These are phyloP conservation scores for Bicyclus anynana DNA, from an alignment of 1,140 invertebrate genomes.

Conservation along the genomic window DNA sequence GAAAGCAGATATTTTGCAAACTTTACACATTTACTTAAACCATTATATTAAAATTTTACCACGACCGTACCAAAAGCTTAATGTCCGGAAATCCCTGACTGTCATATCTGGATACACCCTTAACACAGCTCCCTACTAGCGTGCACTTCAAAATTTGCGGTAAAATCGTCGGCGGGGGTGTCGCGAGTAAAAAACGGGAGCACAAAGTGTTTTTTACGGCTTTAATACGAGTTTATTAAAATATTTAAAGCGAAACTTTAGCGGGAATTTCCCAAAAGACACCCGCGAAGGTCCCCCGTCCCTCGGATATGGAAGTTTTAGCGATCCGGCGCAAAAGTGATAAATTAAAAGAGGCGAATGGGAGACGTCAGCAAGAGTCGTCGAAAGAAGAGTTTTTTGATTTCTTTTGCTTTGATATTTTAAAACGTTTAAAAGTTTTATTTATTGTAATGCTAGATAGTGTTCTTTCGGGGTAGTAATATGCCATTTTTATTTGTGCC, in stretches of 20 bases:
- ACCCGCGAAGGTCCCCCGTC: conserved; percentile 50
- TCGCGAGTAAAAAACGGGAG: conserved; percentile 57
- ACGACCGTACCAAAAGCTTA: no score
- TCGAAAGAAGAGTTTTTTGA: conserved; percentile 1
- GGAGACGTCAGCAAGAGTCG: conserved; percentile 40
- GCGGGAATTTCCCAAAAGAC: conserved; percentile 70
- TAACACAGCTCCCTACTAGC: conserved; percentile 30
- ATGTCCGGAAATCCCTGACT: no score
- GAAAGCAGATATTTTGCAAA: no score
- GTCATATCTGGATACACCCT: no score
- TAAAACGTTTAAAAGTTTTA: not conserved
- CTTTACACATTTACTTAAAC: no score
- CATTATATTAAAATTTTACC: no score
- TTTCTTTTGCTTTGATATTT: not conserved
- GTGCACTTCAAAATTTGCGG: conserved; percentile 48
- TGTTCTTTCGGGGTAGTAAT: no score
- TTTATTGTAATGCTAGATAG: no score
- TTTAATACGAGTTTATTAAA: conserved; percentile 75
- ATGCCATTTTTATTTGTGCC: no score
- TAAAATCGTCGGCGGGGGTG: conserved; percentile 51
- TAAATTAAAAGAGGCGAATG: conserved; percentile 64
- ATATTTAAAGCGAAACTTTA: conserved; percentile 74
- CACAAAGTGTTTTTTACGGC: conserved; percentile 72
- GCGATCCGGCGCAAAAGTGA: conserved; percentile 52
- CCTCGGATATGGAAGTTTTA: conserved; percentile 53